A percentile compares a stretch with the other conserved stretches of the same genome.
Conservation (phyloP, 2,888 invertebrate genomes). For the Argyresthia albistria region DNA sequence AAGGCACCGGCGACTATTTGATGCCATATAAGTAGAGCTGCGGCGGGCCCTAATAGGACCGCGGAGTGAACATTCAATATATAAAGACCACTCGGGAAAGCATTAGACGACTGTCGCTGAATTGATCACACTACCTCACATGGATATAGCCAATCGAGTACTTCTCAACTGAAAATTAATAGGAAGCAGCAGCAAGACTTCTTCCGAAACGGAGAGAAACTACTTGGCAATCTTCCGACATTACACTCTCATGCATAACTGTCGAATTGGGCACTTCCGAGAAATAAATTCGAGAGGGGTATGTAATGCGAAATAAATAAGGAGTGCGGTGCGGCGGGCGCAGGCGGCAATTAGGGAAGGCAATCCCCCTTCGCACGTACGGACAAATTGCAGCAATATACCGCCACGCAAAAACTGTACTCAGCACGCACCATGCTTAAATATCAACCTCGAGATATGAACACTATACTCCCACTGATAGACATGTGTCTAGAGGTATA, state of each 20-base stretch:
- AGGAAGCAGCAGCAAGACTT: neutral
- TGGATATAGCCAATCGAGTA: neutral
- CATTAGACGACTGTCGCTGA: neutral
- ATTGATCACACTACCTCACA: neutral
- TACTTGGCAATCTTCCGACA: slow-evolving; percentile 18
- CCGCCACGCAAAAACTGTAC: slow-evolving; percentile 1
- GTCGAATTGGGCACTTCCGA: slow-evolving; percentile 42
- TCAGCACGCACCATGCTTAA: neutral
- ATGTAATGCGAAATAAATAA: slow-evolving; percentile 30
- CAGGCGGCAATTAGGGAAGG: slow-evolving; percentile 17
- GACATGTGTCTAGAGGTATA: neutral
- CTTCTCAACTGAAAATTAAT: neutral
- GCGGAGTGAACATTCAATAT: slow-evolving; percentile 12
- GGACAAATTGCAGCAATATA: slow-evolving; percentile 43
- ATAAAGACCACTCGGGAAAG: slow-evolving; percentile 5
- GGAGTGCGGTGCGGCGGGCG: slow-evolving; percentile 21
- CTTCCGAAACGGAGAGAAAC: neutral
- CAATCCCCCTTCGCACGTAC: slow-evolving; percentile 59
- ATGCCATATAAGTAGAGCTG: slow-evolving; percentile 33
- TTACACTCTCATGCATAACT: slow-evolving; percentile 22
- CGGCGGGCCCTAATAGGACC: slow-evolving; percentile 26
- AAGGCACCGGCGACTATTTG: slow-evolving; percentile 31
- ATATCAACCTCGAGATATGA: neutral
- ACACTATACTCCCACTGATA: neutral
- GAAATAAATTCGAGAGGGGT: slow-evolving; percentile 27